Evolutionary conservation across 2,113 vertebrate genomes (phyloP).

Genomic region (Peromyscus polionotus): DNA sequence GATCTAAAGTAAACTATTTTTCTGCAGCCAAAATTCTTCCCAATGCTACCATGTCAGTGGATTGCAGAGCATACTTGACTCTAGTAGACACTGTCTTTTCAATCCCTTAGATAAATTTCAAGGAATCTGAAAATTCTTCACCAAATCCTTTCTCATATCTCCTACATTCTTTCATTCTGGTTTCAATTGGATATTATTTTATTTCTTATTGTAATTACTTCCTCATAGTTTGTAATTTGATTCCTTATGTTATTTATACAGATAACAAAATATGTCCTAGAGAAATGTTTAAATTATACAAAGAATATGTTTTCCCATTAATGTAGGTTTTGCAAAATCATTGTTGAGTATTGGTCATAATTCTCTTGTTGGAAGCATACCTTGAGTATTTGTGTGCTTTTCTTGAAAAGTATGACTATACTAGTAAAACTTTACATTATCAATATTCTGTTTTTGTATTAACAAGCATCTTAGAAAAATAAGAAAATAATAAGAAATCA

Average conservation of each 20-base stretch:
- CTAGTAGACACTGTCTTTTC: background rate
- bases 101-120: background rate
- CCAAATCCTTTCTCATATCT: background rate
- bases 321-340: slow-evolving; percentile 5
- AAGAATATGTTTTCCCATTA: background rate
- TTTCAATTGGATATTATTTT: slow-evolving; percentile 7
- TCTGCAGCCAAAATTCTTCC: background rate
- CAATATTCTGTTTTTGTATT: background rate
- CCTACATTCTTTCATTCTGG: background rate
- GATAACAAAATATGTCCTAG: background rate
- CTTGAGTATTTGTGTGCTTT: background rate
- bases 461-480: slow-evolving; percentile 12
- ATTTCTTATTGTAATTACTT: background rate
- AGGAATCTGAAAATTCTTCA: background rate
- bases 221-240: background rate
- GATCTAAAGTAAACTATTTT: background rate
- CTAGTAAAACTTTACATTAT: background rate
- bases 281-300: background rate
- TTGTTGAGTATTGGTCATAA: background rate
- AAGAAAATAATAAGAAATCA: background rate
- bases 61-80: background rate
- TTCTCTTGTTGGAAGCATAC: slow-evolving; percentile 22
- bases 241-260: background rate
- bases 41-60: background rate
- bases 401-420: background rate